Conservation (phyloP, 2,888 invertebrate species). For the Caenorhabditis sulstoni region DNA sequence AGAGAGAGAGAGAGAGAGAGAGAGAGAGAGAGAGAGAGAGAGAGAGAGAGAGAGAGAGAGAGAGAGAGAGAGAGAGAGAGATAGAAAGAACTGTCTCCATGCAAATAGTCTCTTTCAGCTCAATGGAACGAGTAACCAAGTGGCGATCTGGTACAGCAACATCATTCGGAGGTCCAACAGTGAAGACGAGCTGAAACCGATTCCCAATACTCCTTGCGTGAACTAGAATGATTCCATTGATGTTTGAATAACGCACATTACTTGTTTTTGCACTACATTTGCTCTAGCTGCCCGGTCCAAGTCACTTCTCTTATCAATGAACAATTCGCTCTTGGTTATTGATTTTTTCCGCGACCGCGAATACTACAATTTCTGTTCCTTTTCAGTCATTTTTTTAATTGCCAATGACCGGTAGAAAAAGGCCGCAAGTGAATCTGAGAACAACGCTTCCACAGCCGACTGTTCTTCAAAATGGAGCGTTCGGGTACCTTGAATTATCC, state of each 20-base stretch:
- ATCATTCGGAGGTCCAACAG: constrained; percentile 15
- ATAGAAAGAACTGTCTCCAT: too few species aligned
- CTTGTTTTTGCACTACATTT: too few species aligned
- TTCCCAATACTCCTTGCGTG: constrained; percentile 58
- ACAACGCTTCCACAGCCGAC: too few species aligned
- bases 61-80: neutral
- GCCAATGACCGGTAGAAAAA: too few species aligned
- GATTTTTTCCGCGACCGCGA: too few species aligned
- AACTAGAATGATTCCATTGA: constrained; percentile 21
- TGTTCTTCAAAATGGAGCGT: constrained; percentile 20
- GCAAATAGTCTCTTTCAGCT: constrained; percentile 14
- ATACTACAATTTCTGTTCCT: too few species aligned
- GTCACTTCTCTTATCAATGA: too few species aligned
- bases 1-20: neutral
- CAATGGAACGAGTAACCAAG: constrained; percentile 25
- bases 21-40: neutral
- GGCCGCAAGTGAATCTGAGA: too few species aligned
- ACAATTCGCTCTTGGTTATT: too few species aligned
- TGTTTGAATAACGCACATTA: constrained; percentile 3
- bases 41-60: neutral
- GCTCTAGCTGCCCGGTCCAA: too few species aligned
- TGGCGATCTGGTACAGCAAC: constrained; percentile 47
- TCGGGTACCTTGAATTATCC: constrained; percentile 20
- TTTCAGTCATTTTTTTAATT: too few species aligned
- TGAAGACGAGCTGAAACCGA: constrained; percentile 47